These are phyloP conservation scores for Drosophila atripex DNA, from an alignment of 2,888 invertebrate species.

Conservation along the genomic window DNA sequence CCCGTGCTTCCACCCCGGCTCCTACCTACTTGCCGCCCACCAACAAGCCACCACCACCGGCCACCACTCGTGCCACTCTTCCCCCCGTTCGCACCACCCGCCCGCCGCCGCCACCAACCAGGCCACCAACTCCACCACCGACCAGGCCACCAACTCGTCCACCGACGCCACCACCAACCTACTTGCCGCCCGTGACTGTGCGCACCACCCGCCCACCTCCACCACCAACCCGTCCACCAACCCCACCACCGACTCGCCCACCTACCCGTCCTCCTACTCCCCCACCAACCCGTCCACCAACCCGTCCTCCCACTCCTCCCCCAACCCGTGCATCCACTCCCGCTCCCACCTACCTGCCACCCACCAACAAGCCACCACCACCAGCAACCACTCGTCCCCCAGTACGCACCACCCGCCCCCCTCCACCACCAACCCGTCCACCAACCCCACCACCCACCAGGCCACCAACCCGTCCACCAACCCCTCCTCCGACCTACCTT, in stretches of 20 bases:
- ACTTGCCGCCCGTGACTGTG: constrained; percentile 53
- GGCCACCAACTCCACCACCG: constrained; percentile 33
- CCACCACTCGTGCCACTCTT: constrained; percentile 34
- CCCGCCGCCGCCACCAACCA: constrained; percentile 46
- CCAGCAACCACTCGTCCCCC: constrained; percentile 16
- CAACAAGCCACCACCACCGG: constrained; percentile 28
- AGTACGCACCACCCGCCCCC: constrained; percentile 29
- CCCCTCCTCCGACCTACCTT: constrained; percentile 20
- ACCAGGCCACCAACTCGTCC: constrained; percentile 43
- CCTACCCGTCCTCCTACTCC: constrained; percentile 35
- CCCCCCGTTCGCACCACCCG: constrained; percentile 59
- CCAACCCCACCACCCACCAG: constrained; percentile 26
- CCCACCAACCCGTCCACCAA: constrained; percentile 34
- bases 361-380: constrained; percentile 31
- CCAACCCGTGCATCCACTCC: constrained; percentile 15
- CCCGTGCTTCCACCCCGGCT: constrained; percentile 3
- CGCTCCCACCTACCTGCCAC: constrained; percentile 53
- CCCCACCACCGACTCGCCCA: constrained; percentile 36
- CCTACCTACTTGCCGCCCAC: constrained; percentile 53
- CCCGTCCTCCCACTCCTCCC: constrained; percentile 42
- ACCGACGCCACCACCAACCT: constrained; percentile 23
- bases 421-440: constrained; percentile 48
- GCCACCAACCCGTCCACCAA: constrained; percentile 43
- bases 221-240: constrained; percentile 52
- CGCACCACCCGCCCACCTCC: constrained; percentile 27